These are phyloP conservation scores for Aethes cnicana DNA, from an alignment of 2,888 invertebrate species.

Conservation along the genomic window DNA sequence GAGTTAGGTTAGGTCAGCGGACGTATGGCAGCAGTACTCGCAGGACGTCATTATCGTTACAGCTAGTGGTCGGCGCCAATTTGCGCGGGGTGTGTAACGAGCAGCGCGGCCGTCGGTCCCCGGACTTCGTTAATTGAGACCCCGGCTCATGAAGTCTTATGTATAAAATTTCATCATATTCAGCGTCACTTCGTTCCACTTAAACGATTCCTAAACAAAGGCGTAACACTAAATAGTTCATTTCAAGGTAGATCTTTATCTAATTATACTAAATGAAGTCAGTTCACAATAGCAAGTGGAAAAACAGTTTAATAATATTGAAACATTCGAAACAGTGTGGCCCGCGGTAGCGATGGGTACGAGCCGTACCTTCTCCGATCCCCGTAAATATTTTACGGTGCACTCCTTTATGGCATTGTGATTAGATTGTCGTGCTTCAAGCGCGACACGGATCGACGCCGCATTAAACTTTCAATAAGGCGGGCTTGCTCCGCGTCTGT, in stretches of 20 bases:
- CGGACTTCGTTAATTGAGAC: slow-evolving; percentile 65
- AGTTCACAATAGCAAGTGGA: slow-evolving; percentile 10
- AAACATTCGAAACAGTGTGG: slow-evolving; percentile 26
- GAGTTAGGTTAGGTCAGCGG: slow-evolving; percentile 67
- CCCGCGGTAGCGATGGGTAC: slow-evolving; percentile 47
- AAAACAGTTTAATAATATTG: slow-evolving; percentile 26
- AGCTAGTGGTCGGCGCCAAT: slow-evolving; percentile 69
- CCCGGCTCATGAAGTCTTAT: slow-evolving; percentile 56
- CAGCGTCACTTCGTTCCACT: slow-evolving; percentile 13
- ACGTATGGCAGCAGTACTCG: slow-evolving; percentile 62
- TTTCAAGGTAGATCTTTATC: background rate
- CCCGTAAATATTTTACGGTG: slow-evolving; percentile 73
- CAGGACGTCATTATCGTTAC: slow-evolving; percentile 72
- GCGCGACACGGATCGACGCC: slow-evolving; percentile 59
- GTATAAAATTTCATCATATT: slow-evolving; percentile 46
- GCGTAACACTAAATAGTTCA: background rate
- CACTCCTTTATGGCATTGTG: slow-evolving; percentile 70
- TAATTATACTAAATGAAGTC: background rate
- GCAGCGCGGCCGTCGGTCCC: slow-evolving; percentile 59
- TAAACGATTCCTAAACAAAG: slow-evolving; percentile 20
- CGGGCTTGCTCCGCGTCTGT: slow-evolving; percentile 45
- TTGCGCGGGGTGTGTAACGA: slow-evolving; percentile 66
- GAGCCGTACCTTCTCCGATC: slow-evolving; percentile 63
- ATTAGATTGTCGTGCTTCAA: slow-evolving; percentile 66
- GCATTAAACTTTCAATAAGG: slow-evolving; percentile 65